Percentiles rank a stretch among this genome's conserved stretches.
Conservation (phyloP, 2,113 vertebrate species). For the Solea senegalensis region DNA sequence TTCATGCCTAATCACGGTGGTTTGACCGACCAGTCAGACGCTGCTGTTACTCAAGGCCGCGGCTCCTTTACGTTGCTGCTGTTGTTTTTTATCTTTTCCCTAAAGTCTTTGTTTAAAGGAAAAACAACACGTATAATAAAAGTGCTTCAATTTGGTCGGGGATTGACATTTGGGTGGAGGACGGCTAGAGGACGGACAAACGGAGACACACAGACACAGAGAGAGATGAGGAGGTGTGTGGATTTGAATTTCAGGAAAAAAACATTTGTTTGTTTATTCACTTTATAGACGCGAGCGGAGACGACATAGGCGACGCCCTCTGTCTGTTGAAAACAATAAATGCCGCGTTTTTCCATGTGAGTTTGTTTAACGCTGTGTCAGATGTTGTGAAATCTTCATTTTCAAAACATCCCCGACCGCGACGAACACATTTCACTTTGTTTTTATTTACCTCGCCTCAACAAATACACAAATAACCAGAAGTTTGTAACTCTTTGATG, state of each 20-base stretch:
- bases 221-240: background rate
- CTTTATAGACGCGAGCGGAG: background rate
- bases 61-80: background rate
- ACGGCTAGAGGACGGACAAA: constrained; percentile 26
- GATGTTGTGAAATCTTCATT: too few relatives aligned
- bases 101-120: background rate
- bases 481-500: too few relatives aligned
- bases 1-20: constrained; percentile 15
- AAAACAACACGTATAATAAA: constrained; percentile 26
- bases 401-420: too few relatives aligned
- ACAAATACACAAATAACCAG: too few relatives aligned
- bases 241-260: background rate
- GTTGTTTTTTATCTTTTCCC: constrained; percentile 1
- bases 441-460: too few relatives aligned
- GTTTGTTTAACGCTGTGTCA: background rate
- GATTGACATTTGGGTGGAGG: constrained; percentile 24
- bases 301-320: background rate
- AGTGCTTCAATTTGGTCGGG: constrained; percentile 27
- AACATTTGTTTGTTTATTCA: background rate
- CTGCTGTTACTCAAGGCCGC: constrained; percentile 42
- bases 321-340: background rate
- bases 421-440: too few relatives aligned
- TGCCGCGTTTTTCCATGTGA: background rate
- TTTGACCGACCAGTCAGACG: constrained; percentile 49
- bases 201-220: constrained; percentile 12